These are phyloP conservation scores for Plecturocebus donacophilus DNA, from an alignment of 2,113 vertebrate genomes.

Conservation along the genomic window DNA sequence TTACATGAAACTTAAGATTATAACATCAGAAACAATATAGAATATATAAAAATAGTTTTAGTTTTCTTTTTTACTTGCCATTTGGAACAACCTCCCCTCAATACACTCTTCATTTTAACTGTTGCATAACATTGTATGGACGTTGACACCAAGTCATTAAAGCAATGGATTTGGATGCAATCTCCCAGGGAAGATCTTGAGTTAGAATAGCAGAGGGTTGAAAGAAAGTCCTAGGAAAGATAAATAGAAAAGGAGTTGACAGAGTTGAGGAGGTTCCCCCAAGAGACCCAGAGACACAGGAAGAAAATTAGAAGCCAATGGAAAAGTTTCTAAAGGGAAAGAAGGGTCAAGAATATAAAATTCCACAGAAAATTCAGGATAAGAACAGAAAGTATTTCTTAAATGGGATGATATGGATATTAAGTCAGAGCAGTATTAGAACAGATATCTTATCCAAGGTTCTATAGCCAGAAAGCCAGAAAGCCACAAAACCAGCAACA, in stretches of 20 bases:
- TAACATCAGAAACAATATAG: background rate
- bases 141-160: background rate
- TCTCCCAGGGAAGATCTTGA: background rate
- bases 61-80: too few species aligned
- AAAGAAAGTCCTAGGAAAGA: background rate
- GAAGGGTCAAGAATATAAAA: background rate
- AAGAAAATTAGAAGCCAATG: background rate
- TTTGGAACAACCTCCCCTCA: too few species aligned
- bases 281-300: background rate
- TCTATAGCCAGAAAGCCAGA: background rate
- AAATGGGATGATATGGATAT: background rate
- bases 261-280: background rate
- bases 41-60: background rate
- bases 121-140: background rate
- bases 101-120: background rate
- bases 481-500: background rate
- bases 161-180: background rate
- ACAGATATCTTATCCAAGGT: background rate
- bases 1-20: background rate
- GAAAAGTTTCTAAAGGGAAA: background rate
- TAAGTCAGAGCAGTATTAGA: background rate
- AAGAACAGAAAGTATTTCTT: background rate
- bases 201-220: background rate
- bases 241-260: background rate
- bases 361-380: background rate